Evolutionary conservation across 2,113 vertebrate genomes (phyloP), one percentile per base, ranked within the genome.

Genomic region (Pterophyllum scalare): DNA sequence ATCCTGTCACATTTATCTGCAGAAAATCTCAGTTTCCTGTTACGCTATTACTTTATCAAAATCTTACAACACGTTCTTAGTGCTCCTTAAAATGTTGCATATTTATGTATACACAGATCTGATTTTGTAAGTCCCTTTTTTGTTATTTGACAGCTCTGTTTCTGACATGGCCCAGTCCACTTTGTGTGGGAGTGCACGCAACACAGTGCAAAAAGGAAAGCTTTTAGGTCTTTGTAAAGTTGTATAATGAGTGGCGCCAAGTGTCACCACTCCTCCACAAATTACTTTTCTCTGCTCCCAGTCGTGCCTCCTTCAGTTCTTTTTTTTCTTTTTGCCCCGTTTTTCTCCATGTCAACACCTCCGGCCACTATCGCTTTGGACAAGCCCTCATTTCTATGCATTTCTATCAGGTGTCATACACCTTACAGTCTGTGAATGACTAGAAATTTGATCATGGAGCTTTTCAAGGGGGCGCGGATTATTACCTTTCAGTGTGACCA

Each of bases 151-250:
- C 80, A 31, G 17, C 59, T 2, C 38, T 7, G 84, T 65, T 74
- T 17, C 85, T 91, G 88, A 92, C 80, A 83, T 35, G 61, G 76
- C 49, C 9, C 81, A 74, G 82, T 72, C 85, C 80, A 84, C 22
- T 15, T 2, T 14, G 81, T 83, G 89, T 87, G 76, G 84, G 89
- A 82, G 89, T 80, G 81, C 38, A 38, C 35, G 35, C 35, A 38
- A 28, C 77, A 80, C 65, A 72, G 84, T 28, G 72, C 75, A 81
- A 67, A 77, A 65, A 79, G 82, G 74, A 54, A 83, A 87, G 93
- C 94, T 93, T 94, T 94, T 92, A 94, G 88, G 84, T 82, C 88
- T 83, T 87, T 86, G 56, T 93, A 79, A 93, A 93, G 85, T 81
- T 87, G 85, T 94, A 84, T 93, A 89, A 92, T 88, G 91, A 90